These are phyloP conservation scores for Bemisia tabaci DNA, from an alignment of 1,140 invertebrate genomes.

Conservation along the genomic window DNA sequence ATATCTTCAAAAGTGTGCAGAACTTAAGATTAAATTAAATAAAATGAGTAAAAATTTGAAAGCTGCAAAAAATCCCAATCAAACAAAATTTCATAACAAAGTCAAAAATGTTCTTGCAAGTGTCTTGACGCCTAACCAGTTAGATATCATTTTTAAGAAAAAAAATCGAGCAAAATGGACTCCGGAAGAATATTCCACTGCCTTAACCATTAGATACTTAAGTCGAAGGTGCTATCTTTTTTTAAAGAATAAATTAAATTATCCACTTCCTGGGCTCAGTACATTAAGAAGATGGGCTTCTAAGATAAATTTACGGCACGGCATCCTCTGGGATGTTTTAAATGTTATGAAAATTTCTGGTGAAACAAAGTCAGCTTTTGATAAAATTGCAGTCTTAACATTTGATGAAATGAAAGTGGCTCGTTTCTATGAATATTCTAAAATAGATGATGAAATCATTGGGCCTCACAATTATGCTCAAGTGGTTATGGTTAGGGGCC, in stretches of 20 bases:
- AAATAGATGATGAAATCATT: slow-evolving; percentile 25
- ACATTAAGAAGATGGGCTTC: slow-evolving; percentile 12
- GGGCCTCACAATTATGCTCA: slow-evolving; percentile 27
- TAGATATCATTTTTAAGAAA: no score
- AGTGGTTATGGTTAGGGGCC: slow-evolving; percentile 25
- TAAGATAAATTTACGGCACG: slow-evolving; percentile 10
- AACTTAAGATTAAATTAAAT: no score
- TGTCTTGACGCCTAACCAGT: no score
- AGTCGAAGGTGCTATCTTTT: slow-evolving; percentile 3
- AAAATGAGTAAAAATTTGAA: no score
- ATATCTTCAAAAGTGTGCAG: no score
- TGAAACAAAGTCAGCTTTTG: slow-evolving; percentile 8
- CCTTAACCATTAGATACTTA: not conserved
- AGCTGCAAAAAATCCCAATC: no score
- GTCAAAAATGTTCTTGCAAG: no score
- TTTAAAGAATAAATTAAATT: slow-evolving; percentile 2
- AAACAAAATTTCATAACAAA: no score
- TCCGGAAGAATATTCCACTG: not conserved
- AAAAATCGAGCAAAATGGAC: not conserved
- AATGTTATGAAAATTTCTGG: slow-evolving; percentile 14
- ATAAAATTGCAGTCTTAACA: slow-evolving; percentile 24
- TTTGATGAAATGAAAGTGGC: slow-evolving; percentile 28
- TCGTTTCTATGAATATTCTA: slow-evolving; percentile 27
- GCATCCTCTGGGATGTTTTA: slow-evolving; percentile 13
- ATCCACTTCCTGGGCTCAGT: not conserved